phyloP scores from a whole-genome alignment of 1,140 invertebrate species.

The Lethrus apterus region DNA sequence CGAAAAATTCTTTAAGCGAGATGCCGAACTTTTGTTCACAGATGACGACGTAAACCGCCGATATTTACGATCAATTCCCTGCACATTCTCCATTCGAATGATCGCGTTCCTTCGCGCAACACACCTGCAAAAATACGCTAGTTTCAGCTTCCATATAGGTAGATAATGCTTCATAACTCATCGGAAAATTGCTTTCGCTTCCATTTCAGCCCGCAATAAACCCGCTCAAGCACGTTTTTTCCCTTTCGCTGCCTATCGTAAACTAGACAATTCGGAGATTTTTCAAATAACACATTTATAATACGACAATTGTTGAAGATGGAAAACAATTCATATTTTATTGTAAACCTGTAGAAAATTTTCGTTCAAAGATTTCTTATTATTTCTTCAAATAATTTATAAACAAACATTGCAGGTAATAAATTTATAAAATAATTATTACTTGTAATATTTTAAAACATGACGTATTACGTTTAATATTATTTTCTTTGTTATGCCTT shows the following conservation, averaged over 20 bases:
- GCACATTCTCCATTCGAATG: conserved; percentile 26
- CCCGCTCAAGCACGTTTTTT: conserved; percentile 35
- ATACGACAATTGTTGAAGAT: too few species aligned
- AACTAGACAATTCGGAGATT: conserved; percentile 34
- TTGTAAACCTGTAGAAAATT: too few species aligned
- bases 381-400: too few species aligned
- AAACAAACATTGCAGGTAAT: too few species aligned
- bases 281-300: too few species aligned
- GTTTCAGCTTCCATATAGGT: conserved; percentile 36
- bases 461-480: too few species aligned
- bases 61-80: conserved; percentile 40
- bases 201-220: conserved; percentile 39
- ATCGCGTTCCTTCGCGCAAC: conserved; percentile 26
- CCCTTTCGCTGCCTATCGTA: conserved; percentile 36
- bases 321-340: too few species aligned
- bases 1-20: too few species aligned
- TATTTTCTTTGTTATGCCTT: too few species aligned
- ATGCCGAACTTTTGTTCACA: conserved; percentile 37
- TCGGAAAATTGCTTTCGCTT: conserved; percentile 39
- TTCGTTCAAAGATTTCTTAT: too few species aligned
- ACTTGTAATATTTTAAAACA: too few species aligned
- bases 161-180: conserved; percentile 40
- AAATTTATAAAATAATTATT: too few species aligned
- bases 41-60: conserved; percentile 39
- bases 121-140: conserved; percentile 40